A percentile compares a stretch with the other conserved stretches of the same genome.
phyloP scores from a whole-genome alignment of 2,888 invertebrate species.

The Eumacrocentrus americanus region DNA sequence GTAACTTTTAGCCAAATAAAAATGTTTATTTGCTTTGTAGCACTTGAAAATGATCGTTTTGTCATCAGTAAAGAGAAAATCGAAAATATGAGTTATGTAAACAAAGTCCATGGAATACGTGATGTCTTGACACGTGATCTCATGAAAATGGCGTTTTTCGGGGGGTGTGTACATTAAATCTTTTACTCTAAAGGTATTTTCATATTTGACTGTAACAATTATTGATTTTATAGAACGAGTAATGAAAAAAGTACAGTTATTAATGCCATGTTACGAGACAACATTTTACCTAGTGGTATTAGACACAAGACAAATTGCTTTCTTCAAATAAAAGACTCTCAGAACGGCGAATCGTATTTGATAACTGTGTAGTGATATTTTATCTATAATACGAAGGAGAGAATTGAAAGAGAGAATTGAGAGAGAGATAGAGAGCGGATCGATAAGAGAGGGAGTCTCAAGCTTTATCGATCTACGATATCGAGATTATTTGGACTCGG shows the following conservation, averaged over 20 bases:
- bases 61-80: constrained; percentile 76
- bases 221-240: constrained; percentile 82
- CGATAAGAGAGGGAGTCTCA: too few relatives aligned
- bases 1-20: too few relatives aligned
- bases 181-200: too few relatives aligned
- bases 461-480: too few relatives aligned
- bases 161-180: constrained; percentile 65
- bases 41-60: constrained; percentile 70
- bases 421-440: too few relatives aligned
- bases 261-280: constrained; percentile 99
- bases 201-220: too few relatives aligned
- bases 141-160: constrained; percentile 93
- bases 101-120: constrained; percentile 89
- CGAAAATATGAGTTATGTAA: constrained; percentile 78
- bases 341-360: constrained; percentile 85
- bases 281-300: constrained; percentile 97
- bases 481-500: too few relatives aligned
- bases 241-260: constrained; percentile 99
- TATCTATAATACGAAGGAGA: too few relatives aligned
- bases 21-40: constrained; percentile 63
- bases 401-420: too few relatives aligned
- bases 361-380: too few relatives aligned
- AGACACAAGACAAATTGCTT: constrained; percentile 99
- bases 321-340: constrained; percentile 89
- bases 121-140: constrained; percentile 96